Conservation (phyloP, 1,140 invertebrate genomes). For the Probaryconus sp. region DNA sequence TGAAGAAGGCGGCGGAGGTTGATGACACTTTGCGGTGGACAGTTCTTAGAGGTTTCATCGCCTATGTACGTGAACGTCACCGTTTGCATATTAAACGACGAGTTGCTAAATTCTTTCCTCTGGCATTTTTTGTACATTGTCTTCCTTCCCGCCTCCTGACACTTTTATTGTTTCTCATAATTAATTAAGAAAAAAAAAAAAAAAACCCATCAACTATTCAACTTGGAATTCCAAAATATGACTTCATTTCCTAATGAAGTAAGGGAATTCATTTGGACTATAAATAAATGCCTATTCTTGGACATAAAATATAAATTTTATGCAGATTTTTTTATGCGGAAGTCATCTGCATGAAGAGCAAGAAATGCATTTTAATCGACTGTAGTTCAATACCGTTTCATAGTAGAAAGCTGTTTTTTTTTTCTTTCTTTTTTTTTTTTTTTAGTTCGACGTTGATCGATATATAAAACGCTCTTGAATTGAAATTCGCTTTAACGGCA, state of each 20-base stretch:
- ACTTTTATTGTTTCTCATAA: slow-evolving; percentile 29
- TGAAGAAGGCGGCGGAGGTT: slow-evolving; percentile 66
- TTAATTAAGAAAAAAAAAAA: too few relatives aligned
- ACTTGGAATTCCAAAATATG: not conserved
- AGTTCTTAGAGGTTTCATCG: slow-evolving; percentile 56
- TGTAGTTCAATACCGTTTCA: too few relatives aligned
- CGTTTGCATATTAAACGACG: slow-evolving; percentile 43
- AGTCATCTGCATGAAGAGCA: too few relatives aligned
- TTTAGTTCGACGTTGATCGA: slow-evolving; percentile 51
- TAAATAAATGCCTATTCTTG: too few relatives aligned
- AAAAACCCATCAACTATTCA: too few relatives aligned
- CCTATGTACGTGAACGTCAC: slow-evolving; percentile 43
- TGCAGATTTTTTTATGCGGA: too few relatives aligned
- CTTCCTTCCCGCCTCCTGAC: slow-evolving; percentile 31
- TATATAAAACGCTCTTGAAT: slow-evolving; percentile 63
- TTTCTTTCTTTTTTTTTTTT: too few relatives aligned
- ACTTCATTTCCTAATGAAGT: too few relatives aligned
- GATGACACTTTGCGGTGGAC: slow-evolving; percentile 68
- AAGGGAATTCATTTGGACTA: too few relatives aligned
- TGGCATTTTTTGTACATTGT: slow-evolving; percentile 24
- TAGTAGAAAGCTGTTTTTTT: too few relatives aligned
- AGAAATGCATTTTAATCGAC: too few relatives aligned
- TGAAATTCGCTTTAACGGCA: slow-evolving; percentile 63
- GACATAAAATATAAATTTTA: too few relatives aligned
- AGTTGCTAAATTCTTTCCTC: slow-evolving; percentile 54